These are phyloP conservation scores for Tromatobia lineatoria DNA, from an alignment of 2,888 invertebrate genomes.

Conservation along the genomic window DNA sequence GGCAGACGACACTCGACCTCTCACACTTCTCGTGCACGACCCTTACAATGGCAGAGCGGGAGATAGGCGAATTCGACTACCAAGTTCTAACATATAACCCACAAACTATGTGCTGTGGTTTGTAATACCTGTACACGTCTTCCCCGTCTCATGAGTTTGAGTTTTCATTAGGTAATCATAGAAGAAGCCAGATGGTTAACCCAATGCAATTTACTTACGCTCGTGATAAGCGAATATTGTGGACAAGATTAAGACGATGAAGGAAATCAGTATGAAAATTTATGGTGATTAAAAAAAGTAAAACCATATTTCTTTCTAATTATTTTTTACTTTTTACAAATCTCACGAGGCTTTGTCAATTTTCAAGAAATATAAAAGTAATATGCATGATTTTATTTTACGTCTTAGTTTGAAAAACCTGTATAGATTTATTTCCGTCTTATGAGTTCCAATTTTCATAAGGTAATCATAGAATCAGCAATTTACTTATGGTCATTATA, in stretches of 20 bases:
- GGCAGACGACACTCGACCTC: constrained; percentile 45
- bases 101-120: constrained; percentile 13
- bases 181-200: constrained; percentile 31
- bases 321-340: too few relatives aligned
- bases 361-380: too few relatives aligned
- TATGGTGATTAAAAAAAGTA: too few relatives aligned
- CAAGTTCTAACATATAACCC: constrained; percentile 10
- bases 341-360: too few relatives aligned
- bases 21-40: constrained; percentile 1
- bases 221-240: background rate
- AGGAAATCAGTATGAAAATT: background rate
- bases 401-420: too few relatives aligned
- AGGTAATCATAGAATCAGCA: too few relatives aligned
- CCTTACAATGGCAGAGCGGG: constrained; percentile 11
- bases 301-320: too few relatives aligned
- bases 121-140: background rate
- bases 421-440: too few relatives aligned
- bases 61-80: constrained; percentile 4
- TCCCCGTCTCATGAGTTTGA: constrained; percentile 25
- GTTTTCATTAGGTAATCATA: constrained; percentile 52
- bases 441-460: too few relatives aligned
- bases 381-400: too few relatives aligned
- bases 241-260: background rate
- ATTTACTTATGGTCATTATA: too few relatives aligned
- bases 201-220: background rate